Evolutionary conservation across 64 coral and sea anemone genomes (phyloP).

Genomic region (Acropora yongei): DNA sequence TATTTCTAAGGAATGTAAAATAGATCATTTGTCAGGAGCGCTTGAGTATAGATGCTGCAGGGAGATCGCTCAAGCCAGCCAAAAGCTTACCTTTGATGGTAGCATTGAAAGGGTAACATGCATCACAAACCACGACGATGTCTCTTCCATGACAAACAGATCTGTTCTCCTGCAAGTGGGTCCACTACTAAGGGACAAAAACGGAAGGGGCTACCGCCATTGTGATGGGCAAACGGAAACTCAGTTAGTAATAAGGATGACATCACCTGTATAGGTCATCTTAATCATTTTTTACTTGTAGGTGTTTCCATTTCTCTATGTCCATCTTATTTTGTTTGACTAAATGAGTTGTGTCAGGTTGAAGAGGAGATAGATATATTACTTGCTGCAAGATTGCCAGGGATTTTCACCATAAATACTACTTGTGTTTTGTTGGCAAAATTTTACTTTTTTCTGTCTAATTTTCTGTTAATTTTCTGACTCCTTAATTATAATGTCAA

Average conservation of each 20-base stretch:
- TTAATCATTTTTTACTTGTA: background rate
- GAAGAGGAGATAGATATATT: background rate
- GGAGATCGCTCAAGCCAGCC: slow-evolving; percentile 20
- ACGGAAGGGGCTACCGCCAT: background rate
- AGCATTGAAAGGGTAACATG: slow-evolving; percentile 24
- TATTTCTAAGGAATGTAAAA: slow-evolving; percentile 42
- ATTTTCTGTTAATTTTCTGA: background rate
- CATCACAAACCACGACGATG: slow-evolving; percentile 18
- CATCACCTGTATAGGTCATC: background rate
- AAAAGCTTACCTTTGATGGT: slow-evolving; percentile 29
- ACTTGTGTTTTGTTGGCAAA: background rate
- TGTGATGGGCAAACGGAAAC: slow-evolving; percentile 24
- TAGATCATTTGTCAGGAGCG: slow-evolving; percentile 33
- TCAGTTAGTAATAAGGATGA: slow-evolving; percentile 33
- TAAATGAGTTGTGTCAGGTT: background rate
- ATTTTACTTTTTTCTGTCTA: background rate
- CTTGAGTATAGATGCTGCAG: slow-evolving; percentile 44
- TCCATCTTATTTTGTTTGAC: background rate
- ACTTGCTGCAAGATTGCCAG: background rate
- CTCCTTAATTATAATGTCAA: background rate
- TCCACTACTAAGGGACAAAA: slow-evolving; percentile 41
- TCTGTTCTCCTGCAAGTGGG: slow-evolving; percentile 33
- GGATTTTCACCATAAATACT: background rate
- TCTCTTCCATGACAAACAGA: slow-evolving; percentile 20
- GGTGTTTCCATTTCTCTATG: background rate